A percentile compares a stretch with the other conserved stretches of the same genome.
These are phyloP conservation scores for Adelges cooleyi DNA, from an alignment of 1,140 invertebrate genomes.

Conservation along the genomic window DNA sequence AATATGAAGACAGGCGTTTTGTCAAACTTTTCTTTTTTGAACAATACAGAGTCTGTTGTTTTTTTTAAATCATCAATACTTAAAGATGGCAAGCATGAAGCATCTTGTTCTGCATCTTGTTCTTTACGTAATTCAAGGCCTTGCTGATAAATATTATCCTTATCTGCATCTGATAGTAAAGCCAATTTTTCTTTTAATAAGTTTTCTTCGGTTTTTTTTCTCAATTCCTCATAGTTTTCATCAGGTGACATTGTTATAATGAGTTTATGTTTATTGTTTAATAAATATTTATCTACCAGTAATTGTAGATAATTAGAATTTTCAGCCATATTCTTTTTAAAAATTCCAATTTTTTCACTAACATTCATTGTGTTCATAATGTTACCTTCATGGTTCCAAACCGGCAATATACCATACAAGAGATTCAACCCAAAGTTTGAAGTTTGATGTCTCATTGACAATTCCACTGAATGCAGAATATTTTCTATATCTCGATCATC, in stretches of 20 bases:
- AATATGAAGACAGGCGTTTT: conserved; percentile 59
- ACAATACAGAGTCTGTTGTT: conserved; percentile 47
- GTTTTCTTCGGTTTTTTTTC: conserved; percentile 51
- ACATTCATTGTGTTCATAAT: conserved; percentile 59
- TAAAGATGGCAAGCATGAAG: conserved; percentile 67
- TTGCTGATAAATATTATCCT: conserved; percentile 52
- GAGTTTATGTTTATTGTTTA: conserved; percentile 67
- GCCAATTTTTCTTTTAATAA: conserved; percentile 55
- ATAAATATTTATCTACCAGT: conserved; percentile 67
- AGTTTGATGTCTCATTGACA: conserved; percentile 74
- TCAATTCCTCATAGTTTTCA: conserved; percentile 57
- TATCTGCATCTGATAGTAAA: conserved; percentile 47
- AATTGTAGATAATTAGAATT: conserved; percentile 60
- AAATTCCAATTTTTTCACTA: conserved; percentile 52
- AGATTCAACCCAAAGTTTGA: conserved; percentile 77
- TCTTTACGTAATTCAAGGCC: conserved; percentile 58
- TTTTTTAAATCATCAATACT: conserved; percentile 58
- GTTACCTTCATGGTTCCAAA: conserved; percentile 82
- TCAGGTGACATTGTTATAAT: conserved; percentile 76
- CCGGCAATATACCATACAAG: conserved; percentile 57
- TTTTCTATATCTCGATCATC: conserved; percentile 69
- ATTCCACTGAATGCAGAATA: conserved; percentile 73
- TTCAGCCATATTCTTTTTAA: conserved; percentile 44
- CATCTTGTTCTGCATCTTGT: conserved; percentile 59
- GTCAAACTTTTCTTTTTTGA: conserved; percentile 43